Evolutionary conservation across 2,888 invertebrate genomes (phyloP), one percentile per base, ranked within the genome.

Genomic region (Ypsolopha sequella): DNA sequence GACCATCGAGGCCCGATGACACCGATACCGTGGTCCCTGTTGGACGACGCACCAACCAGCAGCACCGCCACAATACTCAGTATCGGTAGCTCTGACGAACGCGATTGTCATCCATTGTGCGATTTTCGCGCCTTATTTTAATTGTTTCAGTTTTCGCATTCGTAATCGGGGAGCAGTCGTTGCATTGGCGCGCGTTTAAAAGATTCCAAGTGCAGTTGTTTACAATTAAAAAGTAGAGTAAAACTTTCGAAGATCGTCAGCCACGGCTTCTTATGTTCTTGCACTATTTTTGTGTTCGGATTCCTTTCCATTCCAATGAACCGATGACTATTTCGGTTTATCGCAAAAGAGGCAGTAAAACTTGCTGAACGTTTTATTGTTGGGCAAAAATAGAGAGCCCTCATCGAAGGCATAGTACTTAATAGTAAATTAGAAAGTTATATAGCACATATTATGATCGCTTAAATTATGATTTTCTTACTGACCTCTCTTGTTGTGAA

Each of bases 121-220:
- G 65, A 43, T 43, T 68, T 65, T 24, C 24, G 24, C 24, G 24
- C 24, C 24, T 70, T 65, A 65, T 71, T 69, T n/a, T 74, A 69
- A 76, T 76, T 73, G 73, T 80, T 76, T 74, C 79, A 82, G 79
- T 84, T 62, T 62, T 70, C 73, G 63, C 78, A 78, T 73, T 71
- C 66, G 64, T 70, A 71, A 74, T 70, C 68, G 74, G 66, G 57
- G 71, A 63, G 61, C 74, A 76, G 81, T 77, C 78, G 80, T 71
- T 67, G 63, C 63, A 64, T 66, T 65, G 67, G 66, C 58, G 58
- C 35, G 45, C n/a, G 33, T 47, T 13, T 34, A 54, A 61, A 58
- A 51, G 51, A 46, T 51, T 38, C 51, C 52, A 53, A 52, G 41
- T 48, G 35, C 44, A 14, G 36, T 36, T 51, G 33, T n/a, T 13